Evolutionary conservation across 2,113 vertebrate species (phyloP), one percentile per base, ranked within the genome.

Genomic region (Paralichthys olivaceus): DNA sequence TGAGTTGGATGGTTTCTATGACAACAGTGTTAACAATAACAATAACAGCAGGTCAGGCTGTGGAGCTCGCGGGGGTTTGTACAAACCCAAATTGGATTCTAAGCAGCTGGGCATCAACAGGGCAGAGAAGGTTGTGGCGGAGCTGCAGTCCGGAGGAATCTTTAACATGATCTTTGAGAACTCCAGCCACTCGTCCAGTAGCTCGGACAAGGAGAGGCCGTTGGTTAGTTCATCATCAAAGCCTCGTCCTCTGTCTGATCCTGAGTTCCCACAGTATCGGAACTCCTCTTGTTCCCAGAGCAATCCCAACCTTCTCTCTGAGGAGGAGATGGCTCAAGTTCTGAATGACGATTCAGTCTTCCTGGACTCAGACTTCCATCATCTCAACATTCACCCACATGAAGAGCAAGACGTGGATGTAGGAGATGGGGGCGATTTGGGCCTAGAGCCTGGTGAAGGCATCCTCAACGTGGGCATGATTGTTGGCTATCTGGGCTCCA

Each of bases 401-500:
- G 86, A 91, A 37, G 86, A 89, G 40, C 84, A 86, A n/a, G 81
- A 91, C 4, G 73, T 83, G 56, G 90, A 90, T 12, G 89, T 92
- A 2, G 96, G 94, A 67, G 90, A 84, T 0, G 93, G 81, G 0
- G 96, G 94, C 0, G 95, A 96, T 57, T 94, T 95, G 45, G 94
- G 71, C 0, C 72, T 96, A 1, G 97, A 97, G 57, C 72, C 90
- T 34, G 59, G 79, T 1, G 93, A 94, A 0, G 95, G 95, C 14
- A 97, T 99, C 84, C 91, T 99, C 55, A 98, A 98, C 0, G 97
- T 99, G 17, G 98, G 96, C 75, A 98, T 99, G 98, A 93, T 99
- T 0, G 97, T 99, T 0, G 98, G 98, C 55, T 99, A 99, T 77
- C 89, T 99, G 14, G 98, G 98, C 47, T 99, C 98, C 6, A 99